Evolutionary conservation across 2,888 invertebrate genomes (phyloP), one percentile per base, ranked within the genome.

Genomic region (Patella depressa): DNA sequence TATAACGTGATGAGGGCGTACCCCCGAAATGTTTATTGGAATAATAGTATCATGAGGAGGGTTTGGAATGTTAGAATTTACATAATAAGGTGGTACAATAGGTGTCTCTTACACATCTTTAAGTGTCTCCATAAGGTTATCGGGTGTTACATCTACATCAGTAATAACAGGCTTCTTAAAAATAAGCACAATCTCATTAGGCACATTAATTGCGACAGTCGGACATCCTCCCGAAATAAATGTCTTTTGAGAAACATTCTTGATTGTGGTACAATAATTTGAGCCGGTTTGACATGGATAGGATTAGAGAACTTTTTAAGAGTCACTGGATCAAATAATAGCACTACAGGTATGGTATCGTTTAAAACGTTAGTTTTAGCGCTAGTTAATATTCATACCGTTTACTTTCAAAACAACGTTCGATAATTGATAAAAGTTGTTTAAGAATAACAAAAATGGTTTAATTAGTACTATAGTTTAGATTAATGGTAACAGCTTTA

Each of bases 281-380:
- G 54, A 17, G 73, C 73, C 17, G 3, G 17, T 57, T 73, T 73
- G 14, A 73, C 19, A 55, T 73, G 73, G 12, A 3, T 54, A 14
- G 55, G 15, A 12, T 53, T 53, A 17, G 17, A n/a, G 2, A 34
- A 34, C n/a, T 11, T 53, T 73, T 55, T 17, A 9, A n/a, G 2
- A 54, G 15, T 17, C 7, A 9, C 11, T 19, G 73, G 57, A 54
- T 73, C 34, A 17, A 9, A 19, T n/a, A 73, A 19, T 9, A 24
- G 55, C 15, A 57, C 53, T 29, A 73, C n/a, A 53, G 53, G 73
- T 17, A 15, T 14, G 2, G 34, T 53, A 9, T 24, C 24, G 0
- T 24, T 24, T 24, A 1, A 24, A 24, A 24, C 24, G 24, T 24
- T 24, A 24, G 24, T 24, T 24, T 24, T 24, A 24, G 24, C 24